Base-by-base conservation (phyloP, 2,888 invertebrate genomes). In the Loripinus fragilis region DNA sequence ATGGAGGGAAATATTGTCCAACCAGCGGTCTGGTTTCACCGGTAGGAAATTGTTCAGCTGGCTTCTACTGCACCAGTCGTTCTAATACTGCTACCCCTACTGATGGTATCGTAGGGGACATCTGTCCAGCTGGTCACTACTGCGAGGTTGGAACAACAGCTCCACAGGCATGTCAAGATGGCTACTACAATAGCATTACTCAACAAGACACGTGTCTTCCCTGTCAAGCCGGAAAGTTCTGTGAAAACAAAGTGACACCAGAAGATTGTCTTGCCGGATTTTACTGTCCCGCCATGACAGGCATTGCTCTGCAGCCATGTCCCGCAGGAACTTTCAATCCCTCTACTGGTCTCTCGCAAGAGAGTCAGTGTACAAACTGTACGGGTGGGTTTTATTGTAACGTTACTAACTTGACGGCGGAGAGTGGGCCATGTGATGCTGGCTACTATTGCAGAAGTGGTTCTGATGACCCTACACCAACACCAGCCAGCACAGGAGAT, bases 361-460 rank as follows among this genome's bases (percentile, higher is more conserved):
- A 76, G 10, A 86, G 87, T 0, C 86, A 92, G 81, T 93, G 93
- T 81, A 88, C 88, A 17, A 85, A 87, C 23, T 93, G 92, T 83
- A 82, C 89, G 0, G 91, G 90, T 25, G 92, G 93, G 0, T 88
- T 77, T 68, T 93, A 91, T 78, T 93, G 93, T 81, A 86, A 85
- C 33, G 52, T 67, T 5, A 71, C 78, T 28, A 92, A 92, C 79
- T 80, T 89, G 52, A 92, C 92, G 7, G 75, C 87, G 0, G 85
- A 80, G 5, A 76, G 88, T n/a, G 92, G 91, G n/a, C 86, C 85
- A 3, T 93, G 93, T 85, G 86, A 86, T 77, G 87, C 92, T 23
- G 93, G 92, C 0, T 91, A 88, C 80, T 93, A 77, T 83, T 93
- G 93, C 80, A 76, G 85, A 52, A 80, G 81, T 74, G 92, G 92